Conservation (phyloP, 2,888 invertebrate species). For the Philaethria dido region DNA sequence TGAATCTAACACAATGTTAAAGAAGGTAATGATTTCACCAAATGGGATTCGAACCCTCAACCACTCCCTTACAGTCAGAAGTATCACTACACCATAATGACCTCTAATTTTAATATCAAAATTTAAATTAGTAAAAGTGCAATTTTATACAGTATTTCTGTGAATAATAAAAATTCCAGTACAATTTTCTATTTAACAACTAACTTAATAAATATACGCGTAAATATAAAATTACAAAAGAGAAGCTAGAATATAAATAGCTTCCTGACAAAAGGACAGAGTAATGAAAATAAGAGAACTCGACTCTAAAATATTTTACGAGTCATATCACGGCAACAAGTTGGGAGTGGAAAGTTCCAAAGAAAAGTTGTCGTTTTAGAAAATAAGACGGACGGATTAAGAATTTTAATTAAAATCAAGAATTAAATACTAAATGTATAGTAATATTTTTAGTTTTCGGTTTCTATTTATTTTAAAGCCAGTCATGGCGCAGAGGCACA, state of each 20-base stretch:
- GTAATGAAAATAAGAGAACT: constrained; percentile 25
- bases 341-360: constrained; percentile 15
- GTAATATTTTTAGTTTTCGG: not conserved
- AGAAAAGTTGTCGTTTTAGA: constrained; percentile 21
- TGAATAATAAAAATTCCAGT: not conserved
- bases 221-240: constrained; percentile 5
- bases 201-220: not conserved
- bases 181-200: not conserved
- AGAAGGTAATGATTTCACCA: no score
- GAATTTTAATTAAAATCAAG: constrained; percentile 8
- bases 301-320: constrained; percentile 19
- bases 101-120: no score
- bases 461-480: no score
- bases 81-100: no score
- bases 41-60: no score
- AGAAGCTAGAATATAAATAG: constrained; percentile 12
- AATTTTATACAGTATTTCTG: no score
- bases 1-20: no score
- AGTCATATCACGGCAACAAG: constrained; percentile 28
- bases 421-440: not conserved
- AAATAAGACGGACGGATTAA: constrained; percentile 7
- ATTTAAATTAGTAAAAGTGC: no score
- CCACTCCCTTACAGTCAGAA: no score
- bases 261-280: constrained; percentile 7
- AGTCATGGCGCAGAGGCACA: no score